Evolutionary conservation across 1,140 invertebrate genomes (phyloP), one percentile per base, ranked within the genome.

Genomic region (Maconellicoccus hirsutus): DNA sequence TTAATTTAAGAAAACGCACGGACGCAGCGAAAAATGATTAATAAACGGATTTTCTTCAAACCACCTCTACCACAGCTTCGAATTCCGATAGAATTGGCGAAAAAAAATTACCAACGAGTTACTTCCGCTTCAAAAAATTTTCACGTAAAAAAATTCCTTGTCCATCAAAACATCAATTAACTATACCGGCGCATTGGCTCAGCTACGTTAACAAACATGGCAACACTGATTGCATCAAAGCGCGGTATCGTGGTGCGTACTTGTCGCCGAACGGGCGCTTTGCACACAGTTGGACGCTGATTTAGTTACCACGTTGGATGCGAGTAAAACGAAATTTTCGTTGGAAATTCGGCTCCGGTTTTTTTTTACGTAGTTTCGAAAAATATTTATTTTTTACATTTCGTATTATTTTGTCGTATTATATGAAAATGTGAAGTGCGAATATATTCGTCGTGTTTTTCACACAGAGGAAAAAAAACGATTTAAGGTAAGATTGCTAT

Each of bases 301-400:
- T 52, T 52, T 52, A 52, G 42, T 52, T 52, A 52, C 42, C 42
- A 52, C 42, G 42, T 52, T 52, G 42, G 42, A 52, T 52, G 42
- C 42, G 42, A 52, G n/a, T 19, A 16, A 52, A 52, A 19, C 42
- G 42, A 52, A 52, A 52, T 52, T 52, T 52, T 19, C 42, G 42
- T 19, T 52, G n/a, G 42, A 52, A 16, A 8, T 52, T 52, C 42
- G 42, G 2, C 42, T 52, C 42, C 12, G 12, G 42, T 33, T 52
- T 19, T 3, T 52, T 14, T 52, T 52, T 52, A 52, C 42, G 16
- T 52, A 52, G 42, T 8, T 52, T 52, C n/a, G 10, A 3, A 8
- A 3, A 3, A 38, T 38, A 19, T 52, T 52, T 52, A 52, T 52
- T 52, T 52, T 52, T 19, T 33, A n/a, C 12, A 16, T 52, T 52